Evolutionary conservation across 2,797 vertebrate genomes (phyloP), one percentile per base, ranked within the genome.

Genomic region (Gadopsis marmoratus): DNA sequence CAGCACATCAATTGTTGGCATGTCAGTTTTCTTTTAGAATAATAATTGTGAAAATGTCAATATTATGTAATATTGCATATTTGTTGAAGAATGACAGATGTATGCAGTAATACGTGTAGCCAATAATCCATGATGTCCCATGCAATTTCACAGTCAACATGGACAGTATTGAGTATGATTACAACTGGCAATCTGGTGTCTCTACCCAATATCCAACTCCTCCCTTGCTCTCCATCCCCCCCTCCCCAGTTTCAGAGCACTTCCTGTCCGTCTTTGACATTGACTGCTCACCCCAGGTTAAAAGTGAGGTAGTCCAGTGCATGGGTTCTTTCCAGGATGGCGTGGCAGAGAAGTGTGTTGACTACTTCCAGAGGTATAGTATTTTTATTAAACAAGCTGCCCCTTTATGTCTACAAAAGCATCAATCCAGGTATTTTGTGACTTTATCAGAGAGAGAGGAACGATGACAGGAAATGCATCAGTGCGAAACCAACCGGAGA

Each of bases 311-410:
- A 6, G 96, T 98, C 19, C 96, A 98, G 70, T 98, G 98, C 85
- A 99, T 99, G 98, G 98, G 97, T 23, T 97, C 96, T 37, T 98
- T 99, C 91, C 98, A 99, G 87, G 97, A 99, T 64, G 97, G 96
- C 3, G 98, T 99, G 53, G 97, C 98, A 23, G 97, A 98, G 90
- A 98, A 97, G 75, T 99, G 97, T 90, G 96, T 93, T 2, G 97
- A 98, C 74, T 99, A 99, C 78, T 99, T 99, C 91, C 97, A 96
- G 92, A 96, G 98, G 94, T 98, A 97, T 69, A 93, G 16, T 3
- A 4, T 43, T 75, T 75, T 94, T 4, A 58, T 37, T 17, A 2
- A 48, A 55, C 29, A 41, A 7, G 43, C 35, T 55, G 1, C 21
- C 21, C 48, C 31, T 53, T 16, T 12, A 33, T 31, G 11, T 70